Base-by-base conservation (phyloP, 2,888 invertebrate genomes). In the Cephus sareptanus region DNA sequence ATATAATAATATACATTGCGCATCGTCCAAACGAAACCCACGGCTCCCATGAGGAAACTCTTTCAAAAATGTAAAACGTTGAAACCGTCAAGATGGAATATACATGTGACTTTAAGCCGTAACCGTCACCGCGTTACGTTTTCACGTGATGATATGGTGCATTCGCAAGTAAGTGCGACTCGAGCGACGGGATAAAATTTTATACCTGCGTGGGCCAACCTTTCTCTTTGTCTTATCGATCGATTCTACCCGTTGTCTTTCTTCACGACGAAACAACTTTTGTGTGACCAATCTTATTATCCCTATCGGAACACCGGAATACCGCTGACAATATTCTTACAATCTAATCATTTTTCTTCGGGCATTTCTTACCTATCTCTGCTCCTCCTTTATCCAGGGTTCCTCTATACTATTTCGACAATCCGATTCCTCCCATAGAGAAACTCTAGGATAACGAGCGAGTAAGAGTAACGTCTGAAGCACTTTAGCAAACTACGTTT, bases 281-380 rank as follows among this genome's bases (percentile, higher is more conserved):
- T 85, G 81, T 82, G 82, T 79, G 79, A 74, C 76, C 82, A 74
- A 82, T 82, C 82, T 78, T 79, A 82, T 84, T 80, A 83, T 80
- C 78, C 76, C 34, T 33, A 56, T 69, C 34, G 40, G 78, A 23
- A 56, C 23, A 9, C 6, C 23, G 56, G 9, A 56, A 56, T 23
- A 23, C 56, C 23, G 6, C 9, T 9, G 56, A 56, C 23, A 56
- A 56, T 56, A 56, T 56, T 23, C 15, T 23, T 2, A 1, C 56
- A 23, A 23, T 23, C 56, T 56, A 56, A 56, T 56, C 23, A 56
- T 56, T 23, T 56, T 23, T 56, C 9, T 23, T 6, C 23, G 9
- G 56, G 23, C 56, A 56, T 56, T 23, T 0, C 9, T 56, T 6
- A 56, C 9, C 56, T 2, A 23, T 2, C 23, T 23, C 4, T 56